Conservation (phyloP, 1,140 invertebrate genomes). For the Rhopalosiphum padi region DNA sequence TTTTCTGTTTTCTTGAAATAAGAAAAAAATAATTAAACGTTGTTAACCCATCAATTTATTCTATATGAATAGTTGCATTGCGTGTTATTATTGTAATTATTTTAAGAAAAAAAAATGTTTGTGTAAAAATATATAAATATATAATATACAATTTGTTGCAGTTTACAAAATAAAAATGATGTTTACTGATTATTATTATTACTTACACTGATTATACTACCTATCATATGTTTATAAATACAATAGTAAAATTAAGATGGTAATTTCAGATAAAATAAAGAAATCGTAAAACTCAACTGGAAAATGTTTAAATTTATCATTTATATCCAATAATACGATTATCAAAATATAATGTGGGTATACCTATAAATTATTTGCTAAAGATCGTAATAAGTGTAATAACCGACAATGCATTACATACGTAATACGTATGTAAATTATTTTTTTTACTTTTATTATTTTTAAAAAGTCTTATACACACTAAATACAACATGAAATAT, state of each 20-base stretch:
- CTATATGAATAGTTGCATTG: background rate
- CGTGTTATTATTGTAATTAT: conserved; percentile 30
- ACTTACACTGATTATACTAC: background rate
- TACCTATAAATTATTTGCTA: no score
- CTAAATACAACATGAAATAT: no score
- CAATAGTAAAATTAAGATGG: background rate
- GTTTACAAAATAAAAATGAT: background rate
- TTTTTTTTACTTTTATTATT: no score
- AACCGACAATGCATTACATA: no score
- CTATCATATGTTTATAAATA: background rate
- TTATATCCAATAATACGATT: background rate
- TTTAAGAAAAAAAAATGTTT: background rate
- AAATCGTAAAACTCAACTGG: background rate
- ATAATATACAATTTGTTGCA: conserved; percentile 35
- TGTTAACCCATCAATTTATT: conserved; percentile 14
- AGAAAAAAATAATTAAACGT: background rate
- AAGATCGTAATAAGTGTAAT: no score
- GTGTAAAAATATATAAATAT: conserved; percentile 22
- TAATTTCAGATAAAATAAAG: background rate
- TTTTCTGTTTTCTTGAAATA: background rate
- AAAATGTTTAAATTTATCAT: background rate
- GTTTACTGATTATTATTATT: background rate
- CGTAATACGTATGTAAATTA: no score
- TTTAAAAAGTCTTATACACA: no score
- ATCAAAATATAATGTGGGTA: no score